Percentiles rank a stretch among this genome's conserved stretches.
Evolutionary conservation across 1,140 invertebrate species (phyloP).

Genomic region (Lycorma delicatula): DNA sequence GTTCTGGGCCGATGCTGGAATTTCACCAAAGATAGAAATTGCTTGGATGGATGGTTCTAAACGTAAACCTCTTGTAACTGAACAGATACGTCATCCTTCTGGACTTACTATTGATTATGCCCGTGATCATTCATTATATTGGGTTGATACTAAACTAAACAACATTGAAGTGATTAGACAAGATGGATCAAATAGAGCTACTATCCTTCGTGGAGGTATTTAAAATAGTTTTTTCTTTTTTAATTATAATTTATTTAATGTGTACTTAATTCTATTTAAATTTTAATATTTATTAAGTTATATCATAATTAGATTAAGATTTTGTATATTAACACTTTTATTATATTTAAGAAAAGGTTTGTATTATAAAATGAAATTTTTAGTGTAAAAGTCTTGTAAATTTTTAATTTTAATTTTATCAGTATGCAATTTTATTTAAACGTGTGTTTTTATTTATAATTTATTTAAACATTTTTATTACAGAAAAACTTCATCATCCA

Average conservation of each 20-base stretch:
- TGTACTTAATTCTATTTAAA: too few species aligned
- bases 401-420: too few species aligned
- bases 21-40: constrained; percentile 74
- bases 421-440: too few species aligned
- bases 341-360: too few species aligned
- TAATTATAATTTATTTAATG: too few species aligned
- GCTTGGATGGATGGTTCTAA: constrained; percentile 94
- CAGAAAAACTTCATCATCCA: constrained; percentile 64
- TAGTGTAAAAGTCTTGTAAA: too few species aligned
- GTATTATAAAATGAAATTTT: too few species aligned
- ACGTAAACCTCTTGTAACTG: constrained; percentile 66
- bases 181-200: constrained; percentile 70
- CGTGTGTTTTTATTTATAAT: too few species aligned
- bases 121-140: constrained; percentile 84
- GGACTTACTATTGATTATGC: constrained; percentile 84
- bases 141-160: constrained; percentile 91
- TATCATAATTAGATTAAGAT: too few species aligned
- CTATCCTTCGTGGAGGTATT: constrained; percentile 58
- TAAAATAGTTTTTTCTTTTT: too few species aligned
- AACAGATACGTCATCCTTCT: constrained; percentile 71
- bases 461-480: constrained; percentile 18
- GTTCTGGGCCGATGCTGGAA: constrained; percentile 84
- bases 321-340: too few species aligned
- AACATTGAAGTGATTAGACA: constrained; percentile 81
- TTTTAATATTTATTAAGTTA: too few species aligned